Evolutionary conservation across 2,113 vertebrate genomes (phyloP).

Genomic region (Callaeas wilsoni): DNA sequence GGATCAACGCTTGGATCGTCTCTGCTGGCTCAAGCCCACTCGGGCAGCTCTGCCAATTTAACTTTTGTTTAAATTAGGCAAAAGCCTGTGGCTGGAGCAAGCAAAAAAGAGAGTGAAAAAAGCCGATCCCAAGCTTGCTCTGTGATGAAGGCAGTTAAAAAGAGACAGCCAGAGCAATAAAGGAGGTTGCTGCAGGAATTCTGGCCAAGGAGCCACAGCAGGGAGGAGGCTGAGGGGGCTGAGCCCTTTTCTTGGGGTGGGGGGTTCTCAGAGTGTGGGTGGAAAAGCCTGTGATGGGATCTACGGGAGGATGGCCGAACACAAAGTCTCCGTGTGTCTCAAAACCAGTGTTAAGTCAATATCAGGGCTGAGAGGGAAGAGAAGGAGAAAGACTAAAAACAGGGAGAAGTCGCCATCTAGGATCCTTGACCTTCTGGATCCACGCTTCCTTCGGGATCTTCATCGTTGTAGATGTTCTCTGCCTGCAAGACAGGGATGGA

Average conservation of each 20-base stretch:
- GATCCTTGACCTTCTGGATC: slow-evolving; percentile 90
- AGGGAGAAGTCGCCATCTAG: slow-evolving; percentile 48
- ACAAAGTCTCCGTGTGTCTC: slow-evolving; percentile 64
- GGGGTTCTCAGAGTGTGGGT: slow-evolving; percentile 32
- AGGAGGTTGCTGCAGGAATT: slow-evolving; percentile 43
- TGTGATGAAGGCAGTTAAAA: slow-evolving; percentile 25
- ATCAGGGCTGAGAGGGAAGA: slow-evolving; percentile 50
- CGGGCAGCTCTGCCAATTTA: slow-evolving; percentile 27
- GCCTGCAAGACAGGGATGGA: slow-evolving; percentile 75
- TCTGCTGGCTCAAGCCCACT: slow-evolving; percentile 12
- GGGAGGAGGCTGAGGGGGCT: background rate
- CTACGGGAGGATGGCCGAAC: slow-evolving; percentile 56
- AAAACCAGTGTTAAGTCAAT: slow-evolving; percentile 75
- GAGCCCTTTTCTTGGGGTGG: background rate
- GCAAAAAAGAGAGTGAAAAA: background rate
- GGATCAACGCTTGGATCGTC: slow-evolving; percentile 3
- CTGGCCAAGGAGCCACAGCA: slow-evolving; percentile 14
- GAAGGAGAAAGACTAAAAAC: slow-evolving; percentile 49
- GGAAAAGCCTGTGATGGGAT: slow-evolving; percentile 11
- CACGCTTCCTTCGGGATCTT: slow-evolving; percentile 93
- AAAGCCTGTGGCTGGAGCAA: slow-evolving; percentile 35
- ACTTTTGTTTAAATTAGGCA: slow-evolving; percentile 46
- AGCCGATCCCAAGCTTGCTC: background rate
- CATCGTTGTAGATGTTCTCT: slow-evolving; percentile 98
- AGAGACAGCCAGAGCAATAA: background rate